phyloP scores from a whole-genome alignment of 2,888 invertebrate genomes.

The Mesoligia furuncula region DNA sequence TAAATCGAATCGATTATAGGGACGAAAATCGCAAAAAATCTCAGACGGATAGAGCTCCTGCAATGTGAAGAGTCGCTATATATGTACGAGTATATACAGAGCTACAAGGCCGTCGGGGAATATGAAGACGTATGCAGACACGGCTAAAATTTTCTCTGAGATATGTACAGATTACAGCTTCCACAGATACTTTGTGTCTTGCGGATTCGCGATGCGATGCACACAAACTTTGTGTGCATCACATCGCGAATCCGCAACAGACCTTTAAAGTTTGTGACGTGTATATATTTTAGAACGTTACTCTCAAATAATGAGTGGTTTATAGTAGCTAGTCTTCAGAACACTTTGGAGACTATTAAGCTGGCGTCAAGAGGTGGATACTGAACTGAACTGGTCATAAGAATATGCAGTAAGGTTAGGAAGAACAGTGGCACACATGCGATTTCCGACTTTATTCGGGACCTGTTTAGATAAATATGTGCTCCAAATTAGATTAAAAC shows the following conservation, averaged over 20 bases:
- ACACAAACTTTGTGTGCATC: too few species aligned
- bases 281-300: conserved; percentile 20
- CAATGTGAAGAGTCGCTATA: conserved; percentile 1
- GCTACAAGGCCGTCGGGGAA: conserved; percentile 22
- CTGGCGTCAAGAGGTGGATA: background rate
- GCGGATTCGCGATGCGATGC: too few species aligned
- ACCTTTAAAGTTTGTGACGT: conserved; percentile 9
- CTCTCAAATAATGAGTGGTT: conserved; percentile 8
- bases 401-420: background rate
- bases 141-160: background rate
- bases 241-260: conserved; percentile 4
- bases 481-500: conserved; percentile 7
- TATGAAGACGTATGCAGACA: conserved; percentile 11
- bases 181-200: conserved; percentile 10
- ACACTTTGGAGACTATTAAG: background rate
- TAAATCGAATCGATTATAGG: background rate
- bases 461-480: conserved; percentile 1
- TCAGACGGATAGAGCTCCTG: conserved; percentile 7
- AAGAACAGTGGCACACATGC: background rate
- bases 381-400: background rate
- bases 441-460: background rate
- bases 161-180: conserved; percentile 25
- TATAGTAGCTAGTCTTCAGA: background rate
- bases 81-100: background rate
- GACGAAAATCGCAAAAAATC: background rate